These are phyloP conservation scores for Albula glossodonta DNA, from an alignment of 2,113 vertebrate species.

Conservation along the genomic window DNA sequence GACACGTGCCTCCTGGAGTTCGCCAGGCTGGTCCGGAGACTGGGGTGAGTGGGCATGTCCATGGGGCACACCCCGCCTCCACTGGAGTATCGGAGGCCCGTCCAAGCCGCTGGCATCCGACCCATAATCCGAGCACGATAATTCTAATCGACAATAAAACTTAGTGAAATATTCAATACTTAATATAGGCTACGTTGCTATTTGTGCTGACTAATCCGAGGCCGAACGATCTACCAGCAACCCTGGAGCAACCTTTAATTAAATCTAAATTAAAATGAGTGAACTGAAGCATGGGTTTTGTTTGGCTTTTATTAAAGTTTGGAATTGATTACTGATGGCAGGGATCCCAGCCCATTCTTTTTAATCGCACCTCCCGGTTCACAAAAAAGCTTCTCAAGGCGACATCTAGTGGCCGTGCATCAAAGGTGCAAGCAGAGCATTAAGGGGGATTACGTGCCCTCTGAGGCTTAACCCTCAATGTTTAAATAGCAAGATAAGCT, in stretches of 20 bases:
- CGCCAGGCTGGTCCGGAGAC: constrained; percentile 87
- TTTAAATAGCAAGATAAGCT: constrained; percentile 12
- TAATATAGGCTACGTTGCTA: background rate
- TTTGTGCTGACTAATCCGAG: background rate
- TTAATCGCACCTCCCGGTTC: background rate
- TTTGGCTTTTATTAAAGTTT: background rate
- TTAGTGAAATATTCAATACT: background rate
- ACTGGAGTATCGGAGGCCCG: background rate
- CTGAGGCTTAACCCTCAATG: background rate
- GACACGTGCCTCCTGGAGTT: constrained; percentile 92
- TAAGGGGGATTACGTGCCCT: constrained; percentile 2
- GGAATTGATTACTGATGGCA: background rate
- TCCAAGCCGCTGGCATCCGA: background rate
- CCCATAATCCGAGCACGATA: too few species aligned
- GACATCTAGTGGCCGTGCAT: background rate
- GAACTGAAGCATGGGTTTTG: background rate
- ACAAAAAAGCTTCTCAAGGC: background rate
- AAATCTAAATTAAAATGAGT: constrained; percentile 1
- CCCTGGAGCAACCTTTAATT: background rate
- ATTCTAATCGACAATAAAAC: background rate
- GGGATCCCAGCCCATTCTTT: background rate
- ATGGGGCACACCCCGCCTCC: background rate
- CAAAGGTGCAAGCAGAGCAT: background rate
- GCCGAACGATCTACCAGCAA: background rate
- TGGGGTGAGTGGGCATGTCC: constrained; percentile 77